These are phyloP conservation scores for Syngnathus floridae DNA, from an alignment of 2,113 vertebrate species.

Conservation along the genomic window DNA sequence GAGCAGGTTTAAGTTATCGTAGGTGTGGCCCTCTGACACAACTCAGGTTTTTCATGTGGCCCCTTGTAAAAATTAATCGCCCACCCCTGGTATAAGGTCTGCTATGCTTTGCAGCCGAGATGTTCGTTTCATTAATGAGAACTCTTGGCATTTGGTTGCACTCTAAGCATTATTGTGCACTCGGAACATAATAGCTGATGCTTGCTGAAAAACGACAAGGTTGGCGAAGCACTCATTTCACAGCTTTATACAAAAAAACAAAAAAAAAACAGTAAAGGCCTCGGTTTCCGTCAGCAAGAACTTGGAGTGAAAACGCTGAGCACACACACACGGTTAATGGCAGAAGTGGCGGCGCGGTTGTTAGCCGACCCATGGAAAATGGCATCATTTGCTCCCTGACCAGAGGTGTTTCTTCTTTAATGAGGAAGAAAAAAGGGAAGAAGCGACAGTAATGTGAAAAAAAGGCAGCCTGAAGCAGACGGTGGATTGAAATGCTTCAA, in stretches of 20 bases:
- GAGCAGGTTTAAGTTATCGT: too few relatives aligned
- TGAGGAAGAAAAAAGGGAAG: constrained; percentile 9
- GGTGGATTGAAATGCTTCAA: neutral
- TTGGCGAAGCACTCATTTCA: neutral
- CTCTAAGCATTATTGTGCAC: neutral
- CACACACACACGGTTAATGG: constrained; percentile 3
- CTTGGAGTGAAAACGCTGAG: neutral
- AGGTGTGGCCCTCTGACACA: too few relatives aligned
- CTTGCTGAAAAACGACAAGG: neutral
- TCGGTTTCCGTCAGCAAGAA: neutral
- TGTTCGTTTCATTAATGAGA: neutral
- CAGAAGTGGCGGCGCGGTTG: constrained; percentile 2
- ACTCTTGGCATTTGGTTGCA: neutral
- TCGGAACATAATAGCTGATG: constrained; percentile 1
- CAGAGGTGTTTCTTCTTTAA: constrained; percentile 26
- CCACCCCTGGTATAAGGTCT: too few relatives aligned
- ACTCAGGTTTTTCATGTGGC: too few relatives aligned
- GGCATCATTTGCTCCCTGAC: constrained; percentile 28
- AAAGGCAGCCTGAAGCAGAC: constrained; percentile 14
- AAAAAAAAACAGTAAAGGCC: neutral
- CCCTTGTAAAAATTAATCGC: too few relatives aligned
- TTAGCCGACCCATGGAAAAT: constrained; percentile 24
- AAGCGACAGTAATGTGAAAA: constrained; percentile 9
- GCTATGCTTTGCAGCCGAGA: too few relatives aligned
- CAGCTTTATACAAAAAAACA: neutral